Percentiles rank a stretch among this genome's conserved stretches.
phyloP scores from a whole-genome alignment of 92 coral and sea anemone species.

The Epizoanthus rinbou region DNA sequence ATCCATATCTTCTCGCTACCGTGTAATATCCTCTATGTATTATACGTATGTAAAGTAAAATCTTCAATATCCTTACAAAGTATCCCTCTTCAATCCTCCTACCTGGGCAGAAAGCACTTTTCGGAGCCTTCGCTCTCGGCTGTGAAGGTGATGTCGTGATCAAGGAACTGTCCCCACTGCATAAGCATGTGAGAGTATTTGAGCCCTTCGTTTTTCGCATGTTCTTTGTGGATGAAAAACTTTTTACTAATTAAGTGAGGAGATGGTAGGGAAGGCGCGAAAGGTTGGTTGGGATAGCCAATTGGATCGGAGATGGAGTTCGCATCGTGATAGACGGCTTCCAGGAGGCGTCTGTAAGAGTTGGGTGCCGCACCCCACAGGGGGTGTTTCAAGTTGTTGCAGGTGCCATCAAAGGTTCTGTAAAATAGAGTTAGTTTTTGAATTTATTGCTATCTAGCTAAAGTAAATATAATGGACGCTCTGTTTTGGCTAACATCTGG shows the following conservation, averaged over 20 bases:
- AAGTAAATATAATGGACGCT: too few species aligned
- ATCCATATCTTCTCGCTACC: too few species aligned
- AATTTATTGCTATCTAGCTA: too few species aligned
- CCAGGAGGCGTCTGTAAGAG: constrained; percentile 78
- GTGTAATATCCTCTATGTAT: too few species aligned
- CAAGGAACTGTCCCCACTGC: constrained; percentile 99
- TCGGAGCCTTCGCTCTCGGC: constrained; percentile 98
- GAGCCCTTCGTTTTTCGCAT: constrained; percentile 46
- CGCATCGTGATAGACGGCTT: constrained; percentile 80
- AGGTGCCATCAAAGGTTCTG: constrained; percentile 91
- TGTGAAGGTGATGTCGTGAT: constrained; percentile 93
- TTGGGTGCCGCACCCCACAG: constrained; percentile 93
- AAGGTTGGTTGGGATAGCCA: constrained; percentile 94
- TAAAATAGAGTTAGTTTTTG: background rate
- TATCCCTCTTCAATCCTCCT: constrained; percentile 15
- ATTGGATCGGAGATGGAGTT: constrained; percentile 86
- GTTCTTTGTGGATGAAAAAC: constrained; percentile 67
- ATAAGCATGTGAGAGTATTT: constrained; percentile 91
- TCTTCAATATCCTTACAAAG: too few species aligned
- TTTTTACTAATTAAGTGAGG: constrained; percentile 84
- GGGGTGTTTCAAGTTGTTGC: constrained; percentile 85
- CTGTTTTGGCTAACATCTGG: too few species aligned
- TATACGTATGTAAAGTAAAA: too few species aligned
- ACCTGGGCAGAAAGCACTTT: constrained; percentile 88
- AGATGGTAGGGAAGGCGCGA: constrained; percentile 82